phyloP scores from a whole-genome alignment of 2,113 vertebrate genomes.

The Pseudopipra pipra region DNA sequence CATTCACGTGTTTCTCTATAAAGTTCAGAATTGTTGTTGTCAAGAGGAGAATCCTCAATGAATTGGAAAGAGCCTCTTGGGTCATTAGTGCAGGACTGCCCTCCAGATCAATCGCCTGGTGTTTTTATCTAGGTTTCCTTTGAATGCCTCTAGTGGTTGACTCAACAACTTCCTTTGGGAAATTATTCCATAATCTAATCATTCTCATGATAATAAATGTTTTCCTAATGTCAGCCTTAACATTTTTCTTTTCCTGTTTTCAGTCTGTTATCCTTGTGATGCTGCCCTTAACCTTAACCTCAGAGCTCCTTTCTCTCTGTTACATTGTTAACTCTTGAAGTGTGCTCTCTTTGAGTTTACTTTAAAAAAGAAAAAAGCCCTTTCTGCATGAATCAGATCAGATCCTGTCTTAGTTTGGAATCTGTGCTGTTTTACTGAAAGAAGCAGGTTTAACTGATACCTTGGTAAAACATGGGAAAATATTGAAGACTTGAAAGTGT shows the following conservation, averaged over 20 bases:
- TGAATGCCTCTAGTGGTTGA: constrained; percentile 46
- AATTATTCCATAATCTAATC: constrained; percentile 62
- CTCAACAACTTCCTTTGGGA: constrained; percentile 60
- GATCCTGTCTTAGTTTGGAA: not conserved
- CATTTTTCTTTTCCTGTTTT: constrained; percentile 41
- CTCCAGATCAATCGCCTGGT: constrained; percentile 7
- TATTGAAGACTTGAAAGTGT: not conserved
- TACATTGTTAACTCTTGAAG: not conserved
- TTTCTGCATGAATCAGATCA: not conserved
- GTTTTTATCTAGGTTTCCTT: constrained; percentile 55
- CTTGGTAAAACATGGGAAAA: not conserved
- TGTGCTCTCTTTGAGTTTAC: not conserved
- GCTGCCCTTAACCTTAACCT: constrained; percentile 37
- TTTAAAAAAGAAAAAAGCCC: not conserved
- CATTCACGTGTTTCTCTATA: not conserved
- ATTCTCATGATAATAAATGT: constrained; percentile 48
- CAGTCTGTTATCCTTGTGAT: constrained; percentile 6
- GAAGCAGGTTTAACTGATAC: not conserved
- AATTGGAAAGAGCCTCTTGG: constrained; percentile 31
- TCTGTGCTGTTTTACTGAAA: not conserved
- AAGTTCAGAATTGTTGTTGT: not conserved
- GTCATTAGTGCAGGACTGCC: constrained; percentile 27
- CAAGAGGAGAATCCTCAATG: constrained; percentile 1
- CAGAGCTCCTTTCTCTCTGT: not conserved
- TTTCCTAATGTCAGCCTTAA: constrained; percentile 47